These are phyloP conservation scores for Malthinus seriepunctatus DNA, from an alignment of 2,888 invertebrate genomes.

Conservation along the genomic window DNA sequence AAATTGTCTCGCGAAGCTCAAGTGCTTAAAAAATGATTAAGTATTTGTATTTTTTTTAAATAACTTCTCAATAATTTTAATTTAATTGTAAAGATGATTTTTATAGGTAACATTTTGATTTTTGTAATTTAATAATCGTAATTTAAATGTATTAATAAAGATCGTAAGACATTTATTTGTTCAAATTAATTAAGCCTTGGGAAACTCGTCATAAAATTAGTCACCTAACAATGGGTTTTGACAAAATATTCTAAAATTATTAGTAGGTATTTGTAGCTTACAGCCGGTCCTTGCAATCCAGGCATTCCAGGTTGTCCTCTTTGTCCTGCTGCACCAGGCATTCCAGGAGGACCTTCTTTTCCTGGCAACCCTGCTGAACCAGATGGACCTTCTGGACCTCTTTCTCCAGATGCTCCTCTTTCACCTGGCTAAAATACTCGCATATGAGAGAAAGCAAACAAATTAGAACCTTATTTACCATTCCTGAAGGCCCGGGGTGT, in stretches of 20 bases:
- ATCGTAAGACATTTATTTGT: too few relatives aligned
- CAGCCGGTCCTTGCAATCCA: slow-evolving; percentile 63
- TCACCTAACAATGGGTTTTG: too few relatives aligned
- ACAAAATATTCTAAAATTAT: too few relatives aligned
- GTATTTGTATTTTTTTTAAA: too few relatives aligned
- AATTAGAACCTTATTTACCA: slow-evolving; percentile 45
- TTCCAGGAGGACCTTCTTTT: slow-evolving; percentile 60
- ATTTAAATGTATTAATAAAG: too few relatives aligned
- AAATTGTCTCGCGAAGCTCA: slow-evolving; percentile 34
- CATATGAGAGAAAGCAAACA: background rate
- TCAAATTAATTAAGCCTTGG: too few relatives aligned
- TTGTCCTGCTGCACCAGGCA: slow-evolving; percentile 62
- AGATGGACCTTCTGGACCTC: slow-evolving; percentile 60
- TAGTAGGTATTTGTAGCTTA: slow-evolving; percentile 39
- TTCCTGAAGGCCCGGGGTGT: slow-evolving; percentile 59
- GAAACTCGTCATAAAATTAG: too few relatives aligned
- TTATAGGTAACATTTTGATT: background rate
- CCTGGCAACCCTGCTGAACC: slow-evolving; percentile 64
- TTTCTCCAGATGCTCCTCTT: slow-evolving; percentile 60
- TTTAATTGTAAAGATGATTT: background rate
- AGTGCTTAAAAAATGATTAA: background rate
- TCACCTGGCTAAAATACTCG: slow-evolving; percentile 57
- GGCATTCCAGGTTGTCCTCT: slow-evolving; percentile 64
- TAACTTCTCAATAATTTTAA: background rate
- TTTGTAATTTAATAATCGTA: background rate